Evolutionary conservation across 2,888 invertebrate species (phyloP).

Genomic region (Netelia virgata): DNA sequence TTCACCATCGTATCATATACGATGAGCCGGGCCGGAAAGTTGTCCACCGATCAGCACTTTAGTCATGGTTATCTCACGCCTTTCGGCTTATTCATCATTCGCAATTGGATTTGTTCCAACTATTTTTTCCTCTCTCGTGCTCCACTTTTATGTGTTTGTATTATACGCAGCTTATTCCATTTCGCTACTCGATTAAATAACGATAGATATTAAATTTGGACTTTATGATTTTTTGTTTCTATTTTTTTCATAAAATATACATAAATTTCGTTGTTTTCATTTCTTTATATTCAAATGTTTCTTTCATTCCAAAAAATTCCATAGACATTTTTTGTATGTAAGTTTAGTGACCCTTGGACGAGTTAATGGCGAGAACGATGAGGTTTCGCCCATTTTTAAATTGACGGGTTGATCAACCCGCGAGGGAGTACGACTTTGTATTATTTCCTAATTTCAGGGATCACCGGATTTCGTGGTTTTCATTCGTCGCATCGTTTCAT

Average conservation of each 20-base stretch:
- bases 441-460: conserved; percentile 73
- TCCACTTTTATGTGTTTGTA: conserved; percentile 2
- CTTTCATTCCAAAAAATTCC: no score
- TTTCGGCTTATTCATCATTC: conserved; percentile 77
- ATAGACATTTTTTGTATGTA: neutral
- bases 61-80: conserved; percentile 77
- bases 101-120: conserved; percentile 78
- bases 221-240: no score
- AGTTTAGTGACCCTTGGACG: neutral
- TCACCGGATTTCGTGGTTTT: conserved; percentile 58
- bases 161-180: neutral
- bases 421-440: conserved; percentile 36
- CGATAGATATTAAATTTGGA: neutral
- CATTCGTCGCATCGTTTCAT: conserved; percentile 24
- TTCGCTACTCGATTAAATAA: neutral
- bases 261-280: neutral
- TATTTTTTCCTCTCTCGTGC: conserved; percentile 28
- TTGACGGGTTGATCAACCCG: neutral
- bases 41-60: conserved; percentile 68
- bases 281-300: neutral
- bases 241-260: no score
- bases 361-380: neutral
- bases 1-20: conserved; percentile 44
- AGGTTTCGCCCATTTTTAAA: neutral
- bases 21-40: conserved; percentile 44